Evolutionary conservation across 2,797 vertebrate species (phyloP), one percentile per base, ranked within the genome.

Genomic region (Carapus acus): DNA sequence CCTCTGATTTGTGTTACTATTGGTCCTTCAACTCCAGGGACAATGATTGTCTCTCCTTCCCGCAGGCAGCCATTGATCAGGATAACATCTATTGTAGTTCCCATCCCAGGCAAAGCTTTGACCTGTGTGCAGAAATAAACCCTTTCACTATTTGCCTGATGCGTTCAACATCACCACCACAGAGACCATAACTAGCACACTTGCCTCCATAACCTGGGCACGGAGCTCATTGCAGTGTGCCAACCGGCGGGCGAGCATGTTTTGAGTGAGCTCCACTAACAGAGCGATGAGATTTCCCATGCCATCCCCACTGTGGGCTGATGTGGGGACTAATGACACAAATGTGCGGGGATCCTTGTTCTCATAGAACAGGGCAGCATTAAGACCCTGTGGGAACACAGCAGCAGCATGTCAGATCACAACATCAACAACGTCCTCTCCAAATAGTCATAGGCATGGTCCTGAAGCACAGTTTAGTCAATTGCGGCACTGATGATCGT

Each of bases 1-100:
- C 96, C 96, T 81, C 96, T 82, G 55, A 99, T 98, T 85, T 99
- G 96, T 2, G 96, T 97, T 17, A 99, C 90, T 1, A 99, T 99
- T 7, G 96, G 96, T 29, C 96, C 96, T 72, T 99, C 96, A 21
- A 99, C 96, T 13, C 96, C 96, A 0, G 96, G 91, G 27, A 99
- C 93, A 24, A 99, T 93, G 81, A 99, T 93, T 23, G 93, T 98
- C 58, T 97, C 91, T 2, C 96, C 92, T 81, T 98, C 96, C 22
- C 88, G 86, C 73, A 99, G 84, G 0, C 78, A 24, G 0, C 96
- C 96, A 9, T 98, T 99, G 50, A 98, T 98, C 58, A 99, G 75
- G 77, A 99, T 98, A 14, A 98, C 94, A 49, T 99, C 96, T 76
- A 98, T 97, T 1, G 96, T 99, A 1, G 96, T 98, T 27, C 96